Evolutionary conservation across 35 echinoderm and acorn worm species (phyloP).

Genomic region (Patiria miniata): DNA sequence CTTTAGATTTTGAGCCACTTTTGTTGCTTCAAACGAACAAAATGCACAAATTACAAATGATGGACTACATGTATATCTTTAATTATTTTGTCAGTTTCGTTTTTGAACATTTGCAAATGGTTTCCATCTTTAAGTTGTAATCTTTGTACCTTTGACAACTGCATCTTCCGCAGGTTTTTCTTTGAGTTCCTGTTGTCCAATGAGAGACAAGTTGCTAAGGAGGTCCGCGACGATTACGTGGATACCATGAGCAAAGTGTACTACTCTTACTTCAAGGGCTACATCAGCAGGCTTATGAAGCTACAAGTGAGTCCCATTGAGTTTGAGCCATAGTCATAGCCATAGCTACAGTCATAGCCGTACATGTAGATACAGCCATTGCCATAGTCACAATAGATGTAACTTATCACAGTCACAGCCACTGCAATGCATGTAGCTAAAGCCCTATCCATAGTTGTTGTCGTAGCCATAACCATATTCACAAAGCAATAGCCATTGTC

Average conservation of each 20-base stretch:
- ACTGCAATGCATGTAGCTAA: no score
- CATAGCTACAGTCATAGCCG: neutral
- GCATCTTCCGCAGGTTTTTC: slow-evolving; percentile 69
- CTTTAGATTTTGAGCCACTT: no score
- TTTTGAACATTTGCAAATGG: no score
- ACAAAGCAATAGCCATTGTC: no score
- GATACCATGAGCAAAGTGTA: slow-evolving; percentile 99
- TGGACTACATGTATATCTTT: no score
- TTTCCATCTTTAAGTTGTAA: no score
- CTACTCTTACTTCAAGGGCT: slow-evolving; percentile 98
- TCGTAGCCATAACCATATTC: no score
- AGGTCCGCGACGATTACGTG: slow-evolving; percentile 95
- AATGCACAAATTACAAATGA: no score
- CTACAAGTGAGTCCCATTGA: slow-evolving; percentile 78
- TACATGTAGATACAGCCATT: neutral
- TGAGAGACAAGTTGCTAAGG: slow-evolving; percentile 97
- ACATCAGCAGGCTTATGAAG: slow-evolving; percentile 96
- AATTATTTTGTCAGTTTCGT: no score
- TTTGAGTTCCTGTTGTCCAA: slow-evolving; percentile 95
- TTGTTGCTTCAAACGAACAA: no score
- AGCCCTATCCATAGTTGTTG: no score
- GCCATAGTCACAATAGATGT: neutral
- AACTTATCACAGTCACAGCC: neutral
- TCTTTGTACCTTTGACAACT: no score
- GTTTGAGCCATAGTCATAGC: neutral